These are phyloP conservation scores for Archivesica marissinica DNA, from an alignment of 1,140 invertebrate species.

Conservation along the genomic window DNA sequence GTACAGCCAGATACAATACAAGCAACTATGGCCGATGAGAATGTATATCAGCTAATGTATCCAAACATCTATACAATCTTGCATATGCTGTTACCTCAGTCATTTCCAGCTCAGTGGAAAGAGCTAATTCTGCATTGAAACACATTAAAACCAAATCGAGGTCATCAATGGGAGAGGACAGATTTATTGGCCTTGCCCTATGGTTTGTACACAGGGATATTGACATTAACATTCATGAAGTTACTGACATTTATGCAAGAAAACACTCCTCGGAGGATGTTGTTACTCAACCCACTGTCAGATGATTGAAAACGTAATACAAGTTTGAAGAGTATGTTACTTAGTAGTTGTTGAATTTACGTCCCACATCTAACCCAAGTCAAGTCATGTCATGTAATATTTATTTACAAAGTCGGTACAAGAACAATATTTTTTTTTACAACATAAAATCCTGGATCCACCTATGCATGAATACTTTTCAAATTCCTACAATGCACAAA, in stretches of 20 bases:
- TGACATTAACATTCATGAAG: background rate
- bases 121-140: background rate
- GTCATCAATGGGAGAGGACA: constrained; percentile 2
- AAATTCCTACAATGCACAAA: too few relatives aligned
- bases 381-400: too few relatives aligned
- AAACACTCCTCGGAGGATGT: too few relatives aligned
- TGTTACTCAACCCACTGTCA: too few relatives aligned
- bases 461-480: too few relatives aligned
- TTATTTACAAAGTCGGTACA: too few relatives aligned
- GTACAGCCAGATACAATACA: background rate
- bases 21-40: background rate
- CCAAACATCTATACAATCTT: background rate
- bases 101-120: background rate
- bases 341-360: too few relatives aligned
- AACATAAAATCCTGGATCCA: too few relatives aligned
- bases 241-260: background rate
- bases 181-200: background rate
- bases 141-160: background rate
- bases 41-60: background rate
- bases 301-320: too few relatives aligned
- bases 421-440: too few relatives aligned
- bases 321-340: too few relatives aligned
- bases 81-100: background rate
- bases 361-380: too few relatives aligned
- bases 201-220: background rate